Base-by-base conservation (phyloP, 2,797 vertebrate genomes). In the Macropodus opercularis region DNA sequence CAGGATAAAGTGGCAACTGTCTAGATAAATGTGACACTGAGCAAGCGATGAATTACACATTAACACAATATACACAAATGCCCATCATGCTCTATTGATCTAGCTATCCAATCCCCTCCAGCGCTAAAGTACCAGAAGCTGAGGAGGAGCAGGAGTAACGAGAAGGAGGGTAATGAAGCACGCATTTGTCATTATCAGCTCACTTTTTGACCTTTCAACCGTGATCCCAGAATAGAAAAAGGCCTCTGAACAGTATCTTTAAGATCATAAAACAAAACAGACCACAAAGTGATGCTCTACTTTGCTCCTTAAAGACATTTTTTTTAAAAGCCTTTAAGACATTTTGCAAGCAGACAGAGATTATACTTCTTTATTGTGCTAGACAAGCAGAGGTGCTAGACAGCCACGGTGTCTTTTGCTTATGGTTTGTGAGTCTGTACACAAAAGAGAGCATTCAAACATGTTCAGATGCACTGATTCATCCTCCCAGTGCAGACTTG, bases 121-220 rank as follows among this genome's bases (percentile, higher is more conserved):
- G 39, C 4, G 34, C n/a, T 42, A 49, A 63, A n/a, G 47, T 61
- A 55, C 31, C 22, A 8, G 32, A 52, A 47, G 48, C 2, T 18
- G 57, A 51, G 44, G 39, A 70, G 50, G 2, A 58, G 56, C 24
- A 34, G 40, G 27, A 41, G 18, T 0, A 11, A 67, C 29, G 19
- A 17, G 34, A 49, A 22, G 29, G 15, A 36, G 17, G 67, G 57
- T 66, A 79, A 79, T 46, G 38, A 56, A 50, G 21, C 80, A 0
- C 52, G 60, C 8, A 0, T 1, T 19, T 54, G 58, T 65, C 75
- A 63, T 75, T 77, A 74, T 61, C 19, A 17, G 31, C 18, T 44
- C 31, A 60, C 72, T 75, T 58, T 69, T 47, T 81, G 57, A 83
- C 70, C 86, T 79, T 81, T 86, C 41, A 84, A 64, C 72, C 80